These are phyloP conservation scores for Leptinotarsa texana DNA, from an alignment of 1,140 invertebrate species.

Conservation along the genomic window DNA sequence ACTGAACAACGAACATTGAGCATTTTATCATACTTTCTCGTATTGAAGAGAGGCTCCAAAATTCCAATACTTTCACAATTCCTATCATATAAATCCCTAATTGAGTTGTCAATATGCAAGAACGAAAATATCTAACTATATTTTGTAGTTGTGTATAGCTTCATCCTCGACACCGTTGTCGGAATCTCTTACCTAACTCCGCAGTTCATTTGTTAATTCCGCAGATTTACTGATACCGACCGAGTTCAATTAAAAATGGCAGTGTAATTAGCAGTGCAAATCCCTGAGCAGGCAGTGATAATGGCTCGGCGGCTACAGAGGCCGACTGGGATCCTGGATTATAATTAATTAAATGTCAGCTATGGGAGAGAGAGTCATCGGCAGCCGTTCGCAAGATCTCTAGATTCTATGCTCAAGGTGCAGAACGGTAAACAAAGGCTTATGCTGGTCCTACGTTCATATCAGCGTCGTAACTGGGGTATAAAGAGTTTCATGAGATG, in stretches of 20 bases:
- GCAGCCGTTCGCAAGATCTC: slow-evolving; percentile 10
- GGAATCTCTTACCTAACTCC: neutral
- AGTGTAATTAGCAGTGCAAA: slow-evolving; percentile 17
- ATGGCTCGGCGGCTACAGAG: slow-evolving; percentile 18
- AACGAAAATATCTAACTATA: no score
- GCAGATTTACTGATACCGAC: slow-evolving; percentile 7
- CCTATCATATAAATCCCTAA: no score
- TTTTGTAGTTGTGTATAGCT: no score
- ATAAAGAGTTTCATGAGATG: neutral
- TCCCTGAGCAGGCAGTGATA: slow-evolving; percentile 21
- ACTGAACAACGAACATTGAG: neutral
- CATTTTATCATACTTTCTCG: neutral
- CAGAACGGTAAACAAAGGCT: slow-evolving; percentile 2
- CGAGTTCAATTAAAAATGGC: slow-evolving; percentile 19
- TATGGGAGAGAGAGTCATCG: slow-evolving; percentile 19
- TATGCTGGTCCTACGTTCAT: neutral
- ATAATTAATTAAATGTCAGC: slow-evolving; percentile 22
- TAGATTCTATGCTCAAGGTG: neutral
- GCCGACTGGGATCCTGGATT: slow-evolving; percentile 12
- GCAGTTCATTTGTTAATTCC: slow-evolving; percentile 16
- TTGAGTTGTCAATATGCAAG: no score
- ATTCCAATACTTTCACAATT: no score
- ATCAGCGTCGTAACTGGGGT: neutral
- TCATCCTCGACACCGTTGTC: no score
- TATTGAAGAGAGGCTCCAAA: neutral